Conservation (phyloP, 2,888 invertebrate species). For the Temnothorax unifasciatus region DNA sequence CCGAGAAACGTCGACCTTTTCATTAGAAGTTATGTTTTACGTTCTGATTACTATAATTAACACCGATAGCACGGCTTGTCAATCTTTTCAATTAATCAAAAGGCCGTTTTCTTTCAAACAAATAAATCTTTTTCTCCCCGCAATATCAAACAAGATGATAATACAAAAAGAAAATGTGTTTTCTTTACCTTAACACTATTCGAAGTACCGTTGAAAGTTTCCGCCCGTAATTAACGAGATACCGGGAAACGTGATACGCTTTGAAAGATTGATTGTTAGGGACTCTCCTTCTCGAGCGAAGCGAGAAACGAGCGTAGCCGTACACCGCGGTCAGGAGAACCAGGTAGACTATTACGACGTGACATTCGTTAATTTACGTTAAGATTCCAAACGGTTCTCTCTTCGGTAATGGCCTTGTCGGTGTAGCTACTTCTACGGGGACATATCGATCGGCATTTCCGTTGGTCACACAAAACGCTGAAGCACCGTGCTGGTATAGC, state of each 20-base stretch:
- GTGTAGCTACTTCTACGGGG: slow-evolving; percentile 35
- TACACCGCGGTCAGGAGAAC: slow-evolving; percentile 23
- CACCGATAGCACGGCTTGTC: background rate
- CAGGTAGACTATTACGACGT: slow-evolving; percentile 45
- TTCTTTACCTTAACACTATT: slow-evolving; percentile 10
- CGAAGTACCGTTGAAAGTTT: slow-evolving; percentile 53
- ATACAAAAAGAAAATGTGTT: background rate
- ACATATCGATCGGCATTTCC: slow-evolving; percentile 48
- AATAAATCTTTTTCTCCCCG: background rate
- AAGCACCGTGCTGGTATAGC: background rate
- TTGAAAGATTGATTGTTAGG: slow-evolving; percentile 53
- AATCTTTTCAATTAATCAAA: background rate
- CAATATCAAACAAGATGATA: background rate
- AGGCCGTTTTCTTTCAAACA: background rate
- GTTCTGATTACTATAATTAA: slow-evolving; percentile 28
- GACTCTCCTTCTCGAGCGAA: slow-evolving; percentile 13
- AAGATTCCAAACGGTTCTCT: slow-evolving; percentile 58
- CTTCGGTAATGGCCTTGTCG: slow-evolving; percentile 45
- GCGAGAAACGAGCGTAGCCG: slow-evolving; percentile 34
- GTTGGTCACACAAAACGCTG: background rate
- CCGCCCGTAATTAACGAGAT: slow-evolving; percentile 55
- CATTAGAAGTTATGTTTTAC: background rate
- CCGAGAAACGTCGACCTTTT: background rate
- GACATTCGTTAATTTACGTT: slow-evolving; percentile 62
- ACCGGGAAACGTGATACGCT: slow-evolving; percentile 45